phyloP scores from a whole-genome alignment of 2,113 vertebrate species.

The Geococcyx californianus region DNA sequence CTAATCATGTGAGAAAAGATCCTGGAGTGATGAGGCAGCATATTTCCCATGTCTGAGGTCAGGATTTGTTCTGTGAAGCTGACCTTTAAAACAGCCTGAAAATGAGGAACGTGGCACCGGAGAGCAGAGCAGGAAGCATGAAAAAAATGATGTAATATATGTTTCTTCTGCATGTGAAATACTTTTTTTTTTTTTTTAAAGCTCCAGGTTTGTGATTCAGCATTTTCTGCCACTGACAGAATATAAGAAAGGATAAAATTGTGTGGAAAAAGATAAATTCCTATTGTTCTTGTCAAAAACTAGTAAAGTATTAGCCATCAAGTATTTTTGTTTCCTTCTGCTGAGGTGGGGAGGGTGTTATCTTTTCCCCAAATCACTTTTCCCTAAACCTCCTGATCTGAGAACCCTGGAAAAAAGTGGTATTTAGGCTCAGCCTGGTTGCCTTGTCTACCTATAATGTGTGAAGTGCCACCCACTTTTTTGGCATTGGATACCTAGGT shows the following conservation, averaged over 20 bases:
- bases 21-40: slow-evolving; percentile 51
- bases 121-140: slow-evolving; percentile 52
- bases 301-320: background rate
- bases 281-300: background rate
- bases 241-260: background rate
- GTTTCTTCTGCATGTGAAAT: slow-evolving; percentile 40
- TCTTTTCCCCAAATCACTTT: background rate
- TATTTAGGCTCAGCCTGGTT: background rate
- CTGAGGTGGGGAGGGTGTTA: background rate
- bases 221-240: slow-evolving; percentile 27
- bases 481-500: background rate
- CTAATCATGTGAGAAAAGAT: slow-evolving; percentile 53
- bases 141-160: slow-evolving; percentile 54
- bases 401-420: background rate
- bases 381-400: background rate
- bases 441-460: background rate
- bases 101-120: slow-evolving; percentile 59
- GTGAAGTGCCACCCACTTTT: background rate
- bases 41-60: slow-evolving; percentile 51
- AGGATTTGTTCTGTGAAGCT: slow-evolving; percentile 51
- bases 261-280: background rate
- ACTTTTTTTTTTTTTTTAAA: background rate
- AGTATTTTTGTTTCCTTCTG: background rate
- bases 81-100: slow-evolving; percentile 56
- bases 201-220: slow-evolving; percentile 55